Evolutionary conservation across 2,797 vertebrate genomes (phyloP), one percentile per base, ranked within the genome.

Genomic region (Salarias fasciatus): DNA sequence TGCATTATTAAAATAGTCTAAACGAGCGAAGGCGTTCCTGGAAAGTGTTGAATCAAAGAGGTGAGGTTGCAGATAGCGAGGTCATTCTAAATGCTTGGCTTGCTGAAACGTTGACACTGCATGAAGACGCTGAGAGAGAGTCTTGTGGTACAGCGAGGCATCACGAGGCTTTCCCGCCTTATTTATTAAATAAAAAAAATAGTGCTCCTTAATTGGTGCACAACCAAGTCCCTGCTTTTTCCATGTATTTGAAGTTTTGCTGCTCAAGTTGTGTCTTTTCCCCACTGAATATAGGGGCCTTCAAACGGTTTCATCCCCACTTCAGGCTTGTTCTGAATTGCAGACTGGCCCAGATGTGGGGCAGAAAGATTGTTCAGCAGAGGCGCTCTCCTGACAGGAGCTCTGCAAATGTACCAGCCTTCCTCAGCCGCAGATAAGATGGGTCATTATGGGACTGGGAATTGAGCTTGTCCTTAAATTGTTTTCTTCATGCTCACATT

Each of bases 1-100:
- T 91, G 87, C 77, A 90, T 93, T 88, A 92, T 92, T 89, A 74
- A 94, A 83, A 87, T 72, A 49, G 53, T 69, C 67, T 80, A 75
- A 85, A 73, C 6, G 61, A 62, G 69, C 52, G 46, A 5, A 79
- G 73, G 77, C 52, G 11, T 62, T 47, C 59, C 29, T 53, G 57
- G 53, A 80, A 79, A 83, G 63, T 80, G 79, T 86, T 54, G 60
- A 82, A 78, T 85, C 81, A 80, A 69, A 81, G 46, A 29, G 45
- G 54, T 41, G 48, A 8, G 49, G 14, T 54, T 63, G 57, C 51
- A 80, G 41, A 79, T 61, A 73, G 60, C 56, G 46, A 33, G 31
- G 18, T 41, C 33, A 35, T 35, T 35, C 46, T 56, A 37, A 76
- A 54, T 48, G 61, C 63, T 63, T 60, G 61, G 58, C 53, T 62